A percentile compares a stretch with the other conserved stretches of the same genome.
phyloP scores from a whole-genome alignment of 2,888 invertebrate genomes.

The Hydriomena furcata region DNA sequence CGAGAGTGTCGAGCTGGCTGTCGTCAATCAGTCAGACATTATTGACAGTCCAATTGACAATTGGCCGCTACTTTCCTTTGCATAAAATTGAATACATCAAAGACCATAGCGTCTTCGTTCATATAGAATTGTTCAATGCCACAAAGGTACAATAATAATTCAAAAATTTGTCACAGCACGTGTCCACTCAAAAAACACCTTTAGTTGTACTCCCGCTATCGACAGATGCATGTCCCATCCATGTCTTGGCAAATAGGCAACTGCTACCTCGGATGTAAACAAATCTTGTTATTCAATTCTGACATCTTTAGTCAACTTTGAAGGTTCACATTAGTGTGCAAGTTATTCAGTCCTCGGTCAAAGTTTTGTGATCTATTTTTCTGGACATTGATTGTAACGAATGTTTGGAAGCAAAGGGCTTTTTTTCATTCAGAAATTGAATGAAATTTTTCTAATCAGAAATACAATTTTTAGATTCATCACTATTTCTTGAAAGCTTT shows the following conservation, averaged over 20 bases:
- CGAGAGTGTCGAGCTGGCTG: no score
- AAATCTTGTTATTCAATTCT: slow-evolving; percentile 5
- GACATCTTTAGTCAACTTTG: background rate
- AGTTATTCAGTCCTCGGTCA: slow-evolving; percentile 4
- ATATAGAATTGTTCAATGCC: background rate
- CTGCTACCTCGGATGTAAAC: slow-evolving; percentile 9
- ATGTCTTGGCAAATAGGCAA: slow-evolving; percentile 39
- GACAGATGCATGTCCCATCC: slow-evolving; percentile 39
- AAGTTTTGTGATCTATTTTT: slow-evolving; percentile 21
- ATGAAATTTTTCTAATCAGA: background rate
- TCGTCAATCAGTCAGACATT: no score
- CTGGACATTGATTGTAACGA: slow-evolving; percentile 3
- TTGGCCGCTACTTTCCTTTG: no score
- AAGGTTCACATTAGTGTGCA: slow-evolving; percentile 1
- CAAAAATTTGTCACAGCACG: slow-evolving; percentile 21
- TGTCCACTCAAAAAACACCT: slow-evolving; percentile 27
- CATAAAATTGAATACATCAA: no score
- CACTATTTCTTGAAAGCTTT: no score
- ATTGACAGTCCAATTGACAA: no score
- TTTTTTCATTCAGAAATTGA: background rate
- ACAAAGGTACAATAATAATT: slow-evolving; percentile 11
- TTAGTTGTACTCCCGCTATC: slow-evolving; percentile 39
- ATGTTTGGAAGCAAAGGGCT: background rate
- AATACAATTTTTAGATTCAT: no score
- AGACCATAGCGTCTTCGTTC: background rate